phyloP scores from a whole-genome alignment of 2,113 vertebrate genomes.

The Zeus faber region DNA sequence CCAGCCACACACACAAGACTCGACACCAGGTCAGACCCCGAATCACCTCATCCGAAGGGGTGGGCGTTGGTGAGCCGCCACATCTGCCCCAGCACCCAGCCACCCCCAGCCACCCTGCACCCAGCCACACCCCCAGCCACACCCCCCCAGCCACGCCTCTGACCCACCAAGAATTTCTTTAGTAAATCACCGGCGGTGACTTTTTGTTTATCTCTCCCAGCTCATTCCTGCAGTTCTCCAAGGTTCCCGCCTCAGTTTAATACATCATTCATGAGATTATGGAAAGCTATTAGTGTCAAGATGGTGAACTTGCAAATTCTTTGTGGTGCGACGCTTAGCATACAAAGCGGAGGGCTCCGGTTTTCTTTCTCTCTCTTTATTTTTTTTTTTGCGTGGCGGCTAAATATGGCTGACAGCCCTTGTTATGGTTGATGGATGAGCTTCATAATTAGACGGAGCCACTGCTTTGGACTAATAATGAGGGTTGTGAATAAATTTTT shows the following conservation, averaged over 20 bases:
- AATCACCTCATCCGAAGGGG: no score
- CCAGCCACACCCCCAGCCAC: no score
- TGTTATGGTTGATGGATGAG: slow-evolving; percentile 88
- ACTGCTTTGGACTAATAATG: slow-evolving; percentile 73
- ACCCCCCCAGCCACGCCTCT: no score
- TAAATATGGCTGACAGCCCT: slow-evolving; percentile 90
- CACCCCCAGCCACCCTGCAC: no score
- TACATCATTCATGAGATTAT: slow-evolving; percentile 95
- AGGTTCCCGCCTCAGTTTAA: slow-evolving; percentile 79
- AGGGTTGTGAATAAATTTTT: slow-evolving; percentile 62
- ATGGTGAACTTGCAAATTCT: slow-evolving; percentile 87
- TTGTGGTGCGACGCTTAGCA: slow-evolving; percentile 83
- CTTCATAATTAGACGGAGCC: slow-evolving; percentile 83
- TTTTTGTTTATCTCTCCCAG: slow-evolving; percentile 59
- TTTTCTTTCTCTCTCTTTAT: slow-evolving; percentile 65
- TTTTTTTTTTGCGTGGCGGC: slow-evolving; percentile 45
- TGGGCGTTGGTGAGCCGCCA: no score
- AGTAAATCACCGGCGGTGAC: slow-evolving; percentile 51
- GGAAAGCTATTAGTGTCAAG: slow-evolving; percentile 91
- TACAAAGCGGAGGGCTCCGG: slow-evolving; percentile 81
- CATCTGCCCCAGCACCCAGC: no score
- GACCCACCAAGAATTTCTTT: no score
- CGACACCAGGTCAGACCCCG: no score
- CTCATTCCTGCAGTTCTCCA: slow-evolving; percentile 64
- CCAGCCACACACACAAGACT: no score